phyloP scores from a whole-genome alignment of 1,140 invertebrate species.

The Batillaria attramentaria region DNA sequence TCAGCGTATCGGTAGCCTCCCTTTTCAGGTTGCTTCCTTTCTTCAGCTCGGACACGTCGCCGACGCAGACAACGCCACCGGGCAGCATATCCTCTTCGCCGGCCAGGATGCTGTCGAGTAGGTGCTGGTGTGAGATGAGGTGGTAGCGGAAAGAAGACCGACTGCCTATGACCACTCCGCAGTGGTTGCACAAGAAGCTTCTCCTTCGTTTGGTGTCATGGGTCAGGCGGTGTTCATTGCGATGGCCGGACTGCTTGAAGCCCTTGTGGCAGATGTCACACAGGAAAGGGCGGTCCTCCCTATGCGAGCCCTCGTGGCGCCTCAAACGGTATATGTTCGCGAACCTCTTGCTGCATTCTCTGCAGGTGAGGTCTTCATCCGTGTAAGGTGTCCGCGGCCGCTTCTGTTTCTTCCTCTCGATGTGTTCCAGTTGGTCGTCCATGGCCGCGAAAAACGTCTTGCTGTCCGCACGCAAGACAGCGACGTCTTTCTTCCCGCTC shows the following conservation, averaged over 20 bases:
- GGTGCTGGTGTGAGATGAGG: background rate
- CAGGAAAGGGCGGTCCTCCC: constrained; percentile 32
- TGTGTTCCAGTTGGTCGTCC: background rate
- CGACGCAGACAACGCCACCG: too few species aligned
- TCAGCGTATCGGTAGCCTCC: background rate
- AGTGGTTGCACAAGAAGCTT: constrained; percentile 39
- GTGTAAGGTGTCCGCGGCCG: constrained; percentile 31
- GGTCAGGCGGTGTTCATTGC: constrained; percentile 41
- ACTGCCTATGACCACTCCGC: constrained; percentile 39
- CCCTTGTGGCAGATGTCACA: constrained; percentile 37
- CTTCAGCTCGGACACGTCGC: background rate
- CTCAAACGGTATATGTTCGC: constrained; percentile 37
- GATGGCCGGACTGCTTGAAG: constrained; percentile 42
- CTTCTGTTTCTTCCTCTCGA: too few species aligned
- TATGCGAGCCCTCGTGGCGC: constrained; percentile 36
- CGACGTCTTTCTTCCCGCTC: background rate
- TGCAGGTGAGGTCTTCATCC: constrained; percentile 38
- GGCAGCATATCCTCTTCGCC: too few species aligned
- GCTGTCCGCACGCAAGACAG: background rate
- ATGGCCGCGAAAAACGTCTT: background rate
- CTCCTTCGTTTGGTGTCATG: constrained; percentile 29
- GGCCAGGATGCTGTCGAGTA: background rate
- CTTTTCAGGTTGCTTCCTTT: background rate
- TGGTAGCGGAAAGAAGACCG: constrained; percentile 36
- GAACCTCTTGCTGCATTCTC: constrained; percentile 34